These are phyloP conservation scores for Parnassius mnemosyne DNA, from an alignment of 2,888 invertebrate species.

Conservation along the genomic window DNA sequence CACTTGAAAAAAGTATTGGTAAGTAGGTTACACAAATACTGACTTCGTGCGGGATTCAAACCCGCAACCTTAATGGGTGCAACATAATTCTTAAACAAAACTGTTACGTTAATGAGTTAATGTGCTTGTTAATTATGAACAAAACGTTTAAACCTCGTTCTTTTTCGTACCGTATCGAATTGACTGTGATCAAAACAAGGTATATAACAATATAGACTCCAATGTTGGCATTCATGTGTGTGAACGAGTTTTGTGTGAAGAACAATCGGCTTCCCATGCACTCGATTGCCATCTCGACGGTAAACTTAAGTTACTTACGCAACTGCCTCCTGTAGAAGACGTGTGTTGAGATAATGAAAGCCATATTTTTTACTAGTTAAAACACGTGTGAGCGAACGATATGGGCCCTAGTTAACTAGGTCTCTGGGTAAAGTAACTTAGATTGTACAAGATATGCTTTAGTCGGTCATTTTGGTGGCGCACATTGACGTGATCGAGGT, in stretches of 20 bases:
- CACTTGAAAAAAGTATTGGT: too few relatives aligned
- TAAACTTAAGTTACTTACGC: constrained; percentile 70
- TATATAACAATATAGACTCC: constrained; percentile 48
- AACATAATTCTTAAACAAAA: too few relatives aligned
- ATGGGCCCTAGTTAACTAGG: constrained; percentile 55
- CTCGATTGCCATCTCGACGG: constrained; percentile 64
- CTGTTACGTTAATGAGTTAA: background rate
- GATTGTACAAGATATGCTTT: constrained; percentile 24
- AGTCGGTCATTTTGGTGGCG: constrained; percentile 15
- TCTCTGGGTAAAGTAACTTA: constrained; percentile 48
- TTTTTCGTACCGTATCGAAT: constrained; percentile 41
- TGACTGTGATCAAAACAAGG: constrained; percentile 55
- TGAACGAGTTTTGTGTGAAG: constrained; percentile 53
- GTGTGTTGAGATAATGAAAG: constrained; percentile 67
- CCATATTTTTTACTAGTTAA: constrained; percentile 58
- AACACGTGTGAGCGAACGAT: constrained; percentile 67
- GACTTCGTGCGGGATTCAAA: too few relatives aligned
- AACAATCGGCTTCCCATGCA: constrained; percentile 66
- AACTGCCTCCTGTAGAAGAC: constrained; percentile 55
- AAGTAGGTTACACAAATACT: too few relatives aligned
- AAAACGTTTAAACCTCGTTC: constrained; percentile 13
- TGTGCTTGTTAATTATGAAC: background rate
- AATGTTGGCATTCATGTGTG: constrained; percentile 68
- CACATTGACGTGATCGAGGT: constrained; percentile 25
- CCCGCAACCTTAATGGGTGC: too few relatives aligned